Percentiles rank a stretch among this genome's conserved stretches.
Conservation (phyloP, 1,140 invertebrate species). For the Gryllus bimaculatus region DNA sequence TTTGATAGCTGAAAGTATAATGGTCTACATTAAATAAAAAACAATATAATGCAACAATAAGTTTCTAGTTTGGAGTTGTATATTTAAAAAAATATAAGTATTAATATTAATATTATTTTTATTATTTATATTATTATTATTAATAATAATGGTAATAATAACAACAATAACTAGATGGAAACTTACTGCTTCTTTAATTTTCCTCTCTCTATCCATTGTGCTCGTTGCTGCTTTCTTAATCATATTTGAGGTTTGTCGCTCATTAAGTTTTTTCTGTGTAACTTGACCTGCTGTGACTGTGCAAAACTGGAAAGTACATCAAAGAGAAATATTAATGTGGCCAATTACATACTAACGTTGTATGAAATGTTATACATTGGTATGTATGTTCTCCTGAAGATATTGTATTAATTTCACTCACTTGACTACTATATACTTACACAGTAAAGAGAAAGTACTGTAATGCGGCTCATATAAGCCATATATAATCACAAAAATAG, state of each 20-base stretch:
- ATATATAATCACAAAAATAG: too few relatives aligned
- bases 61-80: too few relatives aligned
- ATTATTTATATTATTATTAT: too few relatives aligned
- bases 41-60: background rate
- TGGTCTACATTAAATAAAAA: background rate
- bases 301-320: background rate
- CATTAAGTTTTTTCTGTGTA: constrained; percentile 40
- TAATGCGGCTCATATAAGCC: too few relatives aligned
- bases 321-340: background rate
- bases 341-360: background rate
- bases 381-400: too few relatives aligned
- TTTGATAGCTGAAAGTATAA: constrained; percentile 29
- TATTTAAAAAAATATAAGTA: too few relatives aligned
- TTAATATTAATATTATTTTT: too few relatives aligned
- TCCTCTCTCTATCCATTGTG: constrained; percentile 45
- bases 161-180: background rate
- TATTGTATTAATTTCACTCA: too few relatives aligned
- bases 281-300: constrained; percentile 46
- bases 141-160: too few relatives aligned
- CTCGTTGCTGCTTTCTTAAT: constrained; percentile 51
- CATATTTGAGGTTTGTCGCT: constrained; percentile 52
- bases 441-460: too few relatives aligned
- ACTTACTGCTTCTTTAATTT: constrained; percentile 44
- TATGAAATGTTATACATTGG: too few relatives aligned
- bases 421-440: too few relatives aligned